Base-by-base conservation (phyloP, 2,113 vertebrate species). In the Neopipo cinnamomea region DNA sequence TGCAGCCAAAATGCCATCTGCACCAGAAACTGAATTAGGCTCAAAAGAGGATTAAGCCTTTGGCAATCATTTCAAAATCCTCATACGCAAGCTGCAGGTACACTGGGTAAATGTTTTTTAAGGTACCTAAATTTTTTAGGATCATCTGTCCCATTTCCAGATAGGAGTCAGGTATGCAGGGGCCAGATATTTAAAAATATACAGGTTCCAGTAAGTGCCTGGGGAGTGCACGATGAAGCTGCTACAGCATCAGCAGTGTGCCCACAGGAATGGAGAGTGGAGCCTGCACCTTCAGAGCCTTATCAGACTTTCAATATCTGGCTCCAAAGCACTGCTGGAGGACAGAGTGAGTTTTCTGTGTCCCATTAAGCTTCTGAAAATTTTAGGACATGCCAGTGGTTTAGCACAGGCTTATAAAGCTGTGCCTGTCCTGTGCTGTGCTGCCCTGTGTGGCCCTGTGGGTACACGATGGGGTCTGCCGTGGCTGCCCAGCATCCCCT, bases 391-490 rank as follows among this genome's bases (percentile, higher is more conserved):
- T 20, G 62, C 27, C 33, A 79, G 35, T 31, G 53, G 35, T 49
- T 50, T 23, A 67, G 35, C 33, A 39, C 14, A 24, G 37, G 42
- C 22, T 87, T 42, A 37, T n/a, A 50, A 22, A 74, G 61, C n/a
- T 8, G 25, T 47, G 9, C 30, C 21, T 12, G 1, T 30, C 37
- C 44, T 41, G 24, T 0, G 0, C 47, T 61, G 37, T 41, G 2
- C 5, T 25, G 11, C n/a, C 12, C 59, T n/a, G n/a, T n/a, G n/a
- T 21, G 21, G 56, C n/a, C n/a, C 50, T 2, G 1, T 0, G 5
- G 37, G 16, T 15, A 8, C 55, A 12, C 0, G 0, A 4, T 28
- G 58, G 49, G 44, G 22, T 6, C 2, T 5, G 21, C 11, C 8
- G 18, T 0, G 2, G 35, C 47, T 8, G 7, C 53, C 1, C 2